A percentile compares a stretch with the other conserved stretches of the same genome.
phyloP scores from a whole-genome alignment of 2,888 invertebrate genomes.

The Thysanoteuthis rhombus region DNA sequence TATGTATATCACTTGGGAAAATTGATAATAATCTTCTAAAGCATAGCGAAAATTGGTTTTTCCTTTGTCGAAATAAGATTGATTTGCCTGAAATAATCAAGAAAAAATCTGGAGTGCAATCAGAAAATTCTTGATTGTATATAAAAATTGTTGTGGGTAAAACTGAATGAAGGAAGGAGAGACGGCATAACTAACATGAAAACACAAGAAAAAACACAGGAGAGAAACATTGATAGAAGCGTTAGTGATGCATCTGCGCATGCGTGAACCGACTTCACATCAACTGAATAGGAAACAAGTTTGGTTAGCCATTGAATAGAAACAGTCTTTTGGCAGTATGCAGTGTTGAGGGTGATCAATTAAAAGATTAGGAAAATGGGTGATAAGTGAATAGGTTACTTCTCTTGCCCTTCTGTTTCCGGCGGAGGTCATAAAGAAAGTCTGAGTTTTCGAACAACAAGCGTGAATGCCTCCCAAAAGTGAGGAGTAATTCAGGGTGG shows the following conservation, averaged over 20 bases:
- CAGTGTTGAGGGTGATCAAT: too few relatives aligned
- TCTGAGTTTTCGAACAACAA: too few relatives aligned
- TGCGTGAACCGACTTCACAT: neutral
- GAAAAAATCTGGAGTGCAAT: neutral
- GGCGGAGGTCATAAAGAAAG: too few relatives aligned
- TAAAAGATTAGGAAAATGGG: too few relatives aligned
- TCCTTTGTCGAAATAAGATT: neutral
- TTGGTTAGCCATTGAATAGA: too few relatives aligned
- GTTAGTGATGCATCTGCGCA: neutral
- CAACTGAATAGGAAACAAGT: neutral
- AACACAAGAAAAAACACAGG: neutral
- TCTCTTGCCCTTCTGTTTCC: too few relatives aligned
- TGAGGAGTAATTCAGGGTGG: too few relatives aligned
- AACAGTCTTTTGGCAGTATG: too few relatives aligned
- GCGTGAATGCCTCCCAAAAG: too few relatives aligned
- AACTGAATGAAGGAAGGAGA: neutral
- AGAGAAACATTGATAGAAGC: neutral
- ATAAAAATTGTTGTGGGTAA: neutral
- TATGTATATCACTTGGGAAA: neutral
- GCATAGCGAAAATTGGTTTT: slow-evolving; percentile 12
- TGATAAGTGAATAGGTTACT: too few relatives aligned
- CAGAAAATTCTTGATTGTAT: neutral
- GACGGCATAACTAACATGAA: neutral
- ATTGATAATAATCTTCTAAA: slow-evolving; percentile 12
- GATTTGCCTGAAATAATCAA: neutral